Evolutionary conservation across 2,888 invertebrate genomes (phyloP).

Genomic region (Pterostichus madidus): DNA sequence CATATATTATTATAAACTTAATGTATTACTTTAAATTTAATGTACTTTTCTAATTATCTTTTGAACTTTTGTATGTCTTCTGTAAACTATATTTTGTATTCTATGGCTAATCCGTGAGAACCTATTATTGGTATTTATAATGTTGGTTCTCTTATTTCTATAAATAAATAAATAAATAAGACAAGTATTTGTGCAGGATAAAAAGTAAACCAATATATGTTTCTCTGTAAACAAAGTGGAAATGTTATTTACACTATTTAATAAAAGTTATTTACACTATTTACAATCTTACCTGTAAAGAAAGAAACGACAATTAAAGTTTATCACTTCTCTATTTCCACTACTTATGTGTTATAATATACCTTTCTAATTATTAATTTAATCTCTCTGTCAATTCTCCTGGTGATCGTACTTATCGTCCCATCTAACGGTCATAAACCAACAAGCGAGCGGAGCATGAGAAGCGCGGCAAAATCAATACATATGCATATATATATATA

Average conservation of each 20-base stretch:
- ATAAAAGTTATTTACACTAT: conserved; percentile 26
- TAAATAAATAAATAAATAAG: too few relatives aligned
- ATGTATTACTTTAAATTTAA: too few relatives aligned
- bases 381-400: too few relatives aligned
- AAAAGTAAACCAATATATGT: conserved; percentile 51
- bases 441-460: conserved; percentile 7
- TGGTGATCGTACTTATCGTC: background rate
- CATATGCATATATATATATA: too few relatives aligned
- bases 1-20: too few relatives aligned
- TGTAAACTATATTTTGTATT: too few relatives aligned
- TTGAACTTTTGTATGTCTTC: too few relatives aligned
- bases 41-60: too few relatives aligned
- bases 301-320: conserved; percentile 37
- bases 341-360: background rate
- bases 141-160: too few relatives aligned
- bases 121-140: too few relatives aligned
- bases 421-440: conserved; percentile 21
- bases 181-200: conserved; percentile 4
- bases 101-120: too few relatives aligned
- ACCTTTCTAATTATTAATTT: too few relatives aligned
- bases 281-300: conserved; percentile 16
- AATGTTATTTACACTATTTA: conserved; percentile 18
- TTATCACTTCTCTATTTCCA: conserved; percentile 7
- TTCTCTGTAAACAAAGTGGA: conserved; percentile 25
- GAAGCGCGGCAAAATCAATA: background rate